Conservation (phyloP, 2,113 vertebrate genomes). For the Paratilapia polleni region DNA sequence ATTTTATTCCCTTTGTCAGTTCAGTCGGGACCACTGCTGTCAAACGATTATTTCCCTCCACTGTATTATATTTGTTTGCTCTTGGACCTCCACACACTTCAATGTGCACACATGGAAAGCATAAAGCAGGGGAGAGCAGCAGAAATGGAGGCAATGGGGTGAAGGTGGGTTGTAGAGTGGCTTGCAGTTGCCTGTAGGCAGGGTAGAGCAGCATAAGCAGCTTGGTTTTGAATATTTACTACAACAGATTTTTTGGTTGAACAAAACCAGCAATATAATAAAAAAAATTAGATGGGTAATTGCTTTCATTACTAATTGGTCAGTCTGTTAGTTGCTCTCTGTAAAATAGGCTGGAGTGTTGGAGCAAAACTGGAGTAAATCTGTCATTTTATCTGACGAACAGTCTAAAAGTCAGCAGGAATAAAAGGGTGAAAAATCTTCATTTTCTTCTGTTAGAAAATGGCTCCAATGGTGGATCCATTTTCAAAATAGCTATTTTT, state of each 20-base stretch:
- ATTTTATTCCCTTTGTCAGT: not conserved
- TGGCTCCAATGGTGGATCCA: no score
- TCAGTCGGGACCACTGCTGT: not conserved
- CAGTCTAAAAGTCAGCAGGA: not conserved
- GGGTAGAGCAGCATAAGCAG: not conserved
- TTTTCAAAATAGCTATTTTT: no score
- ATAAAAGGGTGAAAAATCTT: not conserved
- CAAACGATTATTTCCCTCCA: no score
- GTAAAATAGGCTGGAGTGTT: not conserved
- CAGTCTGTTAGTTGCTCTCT: not conserved
- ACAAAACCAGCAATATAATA: not conserved
- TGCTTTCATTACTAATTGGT: not conserved
- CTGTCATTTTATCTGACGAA: not conserved
- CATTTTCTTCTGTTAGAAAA: not conserved
- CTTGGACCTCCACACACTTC: no score
- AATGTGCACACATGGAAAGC: no score
- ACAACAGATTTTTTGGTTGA: not conserved
- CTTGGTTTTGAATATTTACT: no score
- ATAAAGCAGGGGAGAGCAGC: no score
- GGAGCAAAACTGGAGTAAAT: not conserved
- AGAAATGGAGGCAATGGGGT: fast-evolving
- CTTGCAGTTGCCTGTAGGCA: not conserved
- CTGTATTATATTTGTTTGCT: not conserved
- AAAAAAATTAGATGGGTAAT: not conserved
- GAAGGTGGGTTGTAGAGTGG: not conserved